A percentile compares a stretch with the other conserved stretches of the same genome.
These are phyloP conservation scores for Notiomystis cincta DNA, from an alignment of 2,113 vertebrate species.

Conservation along the genomic window DNA sequence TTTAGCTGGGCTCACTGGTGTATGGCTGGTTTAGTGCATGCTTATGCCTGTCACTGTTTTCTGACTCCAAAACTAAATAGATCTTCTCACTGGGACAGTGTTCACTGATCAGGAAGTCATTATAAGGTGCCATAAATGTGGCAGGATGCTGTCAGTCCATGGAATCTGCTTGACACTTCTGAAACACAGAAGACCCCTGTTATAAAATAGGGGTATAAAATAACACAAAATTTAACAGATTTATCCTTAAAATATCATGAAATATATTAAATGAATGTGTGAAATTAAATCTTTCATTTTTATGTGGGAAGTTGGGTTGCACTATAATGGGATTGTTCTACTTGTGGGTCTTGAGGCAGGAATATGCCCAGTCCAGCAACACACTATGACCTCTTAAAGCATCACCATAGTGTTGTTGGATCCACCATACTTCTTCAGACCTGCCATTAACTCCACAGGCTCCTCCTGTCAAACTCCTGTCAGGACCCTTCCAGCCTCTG, in stretches of 20 bases:
- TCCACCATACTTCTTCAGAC: neutral
- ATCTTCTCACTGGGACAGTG: neutral
- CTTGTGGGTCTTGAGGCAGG: neutral
- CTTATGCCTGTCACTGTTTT: neutral
- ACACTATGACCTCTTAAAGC: neutral
- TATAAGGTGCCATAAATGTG: neutral
- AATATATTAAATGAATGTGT: neutral
- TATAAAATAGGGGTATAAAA: neutral
- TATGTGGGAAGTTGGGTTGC: neutral
- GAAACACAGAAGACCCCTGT: neutral
- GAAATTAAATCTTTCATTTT: neutral
- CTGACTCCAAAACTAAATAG: neutral
- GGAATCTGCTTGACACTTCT: neutral
- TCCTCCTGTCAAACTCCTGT: neutral
- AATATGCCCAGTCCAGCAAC: neutral
- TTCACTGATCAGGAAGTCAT: neutral
- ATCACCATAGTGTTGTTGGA: fast-evolving
- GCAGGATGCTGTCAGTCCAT: neutral
- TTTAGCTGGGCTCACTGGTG: neutral
- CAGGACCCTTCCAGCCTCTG: neutral
- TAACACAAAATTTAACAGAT: neutral
- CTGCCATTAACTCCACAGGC: neutral
- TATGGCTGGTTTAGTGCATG: neutral
- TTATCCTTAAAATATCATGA: neutral
- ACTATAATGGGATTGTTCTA: neutral